These are phyloP conservation scores for Lycophotia porphyrea DNA, from an alignment of 2,888 invertebrate genomes.

Conservation along the genomic window DNA sequence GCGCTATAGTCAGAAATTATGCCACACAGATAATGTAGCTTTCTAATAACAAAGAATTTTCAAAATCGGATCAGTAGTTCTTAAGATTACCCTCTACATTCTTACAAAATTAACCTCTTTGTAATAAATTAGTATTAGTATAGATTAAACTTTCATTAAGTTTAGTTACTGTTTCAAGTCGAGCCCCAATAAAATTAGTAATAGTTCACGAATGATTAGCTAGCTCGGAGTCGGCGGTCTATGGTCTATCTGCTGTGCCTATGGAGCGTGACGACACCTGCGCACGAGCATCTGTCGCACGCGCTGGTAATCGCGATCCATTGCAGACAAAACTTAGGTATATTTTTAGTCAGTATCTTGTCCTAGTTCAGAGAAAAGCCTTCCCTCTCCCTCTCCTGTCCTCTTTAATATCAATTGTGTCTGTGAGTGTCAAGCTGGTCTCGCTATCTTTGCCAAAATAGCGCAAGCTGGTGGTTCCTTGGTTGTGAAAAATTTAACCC, in stretches of 20 bases:
- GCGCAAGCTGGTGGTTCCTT: background rate
- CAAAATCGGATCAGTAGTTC: background rate
- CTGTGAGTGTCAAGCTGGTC: background rate
- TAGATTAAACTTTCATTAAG: constrained; percentile 20
- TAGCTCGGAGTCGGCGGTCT: constrained; percentile 52
- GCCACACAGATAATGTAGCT: background rate
- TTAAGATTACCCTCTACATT: background rate
- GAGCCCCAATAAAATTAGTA: constrained; percentile 60
- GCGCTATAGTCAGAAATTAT: background rate
- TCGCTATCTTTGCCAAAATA: background rate
- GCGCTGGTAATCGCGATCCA: constrained; percentile 74
- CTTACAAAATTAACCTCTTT: background rate
- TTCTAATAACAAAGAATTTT: background rate
- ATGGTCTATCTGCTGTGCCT: constrained; percentile 60
- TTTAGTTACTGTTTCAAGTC: constrained; percentile 28
- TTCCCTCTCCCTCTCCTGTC: background rate
- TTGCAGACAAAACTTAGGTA: constrained; percentile 31
- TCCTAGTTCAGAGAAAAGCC: background rate
- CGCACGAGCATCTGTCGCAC: constrained; percentile 83
- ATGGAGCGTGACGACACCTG: constrained; percentile 83
- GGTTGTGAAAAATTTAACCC: background rate
- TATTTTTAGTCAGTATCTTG: background rate
- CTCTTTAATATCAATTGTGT: background rate
- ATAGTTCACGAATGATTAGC: constrained; percentile 71
- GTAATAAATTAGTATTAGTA: background rate